Evolutionary conservation across 2,113 vertebrate genomes (phyloP).

Genomic region (Nicator chloris): DNA sequence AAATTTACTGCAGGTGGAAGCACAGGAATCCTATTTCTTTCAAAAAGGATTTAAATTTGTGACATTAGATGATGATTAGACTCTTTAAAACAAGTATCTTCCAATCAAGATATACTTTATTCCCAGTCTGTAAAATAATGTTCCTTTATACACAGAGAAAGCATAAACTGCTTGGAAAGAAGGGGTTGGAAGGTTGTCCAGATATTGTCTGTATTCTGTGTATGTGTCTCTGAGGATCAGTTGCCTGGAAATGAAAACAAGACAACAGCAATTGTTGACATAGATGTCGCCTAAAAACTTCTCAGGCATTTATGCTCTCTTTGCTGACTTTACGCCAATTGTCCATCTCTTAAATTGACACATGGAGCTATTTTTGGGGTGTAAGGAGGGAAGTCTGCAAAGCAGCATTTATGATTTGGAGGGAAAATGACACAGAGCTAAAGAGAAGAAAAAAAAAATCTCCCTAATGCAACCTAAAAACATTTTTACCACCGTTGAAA

Average conservation of each 20-base stretch:
- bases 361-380: not conserved
- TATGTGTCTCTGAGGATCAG: not conserved
- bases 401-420: not conserved
- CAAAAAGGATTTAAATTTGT: not conserved
- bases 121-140: not conserved
- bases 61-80: not conserved
- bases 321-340: not conserved
- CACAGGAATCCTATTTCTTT: not conserved
- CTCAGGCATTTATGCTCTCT: not conserved
- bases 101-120: not conserved
- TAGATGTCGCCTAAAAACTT: conserved; percentile 12
- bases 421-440: not conserved
- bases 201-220: not conserved
- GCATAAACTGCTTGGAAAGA: not conserved
- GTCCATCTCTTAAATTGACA: not conserved
- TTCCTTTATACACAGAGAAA: not conserved
- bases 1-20: not conserved
- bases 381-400: not conserved
- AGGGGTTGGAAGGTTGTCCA: not conserved
- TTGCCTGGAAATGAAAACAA: conserved; percentile 54
- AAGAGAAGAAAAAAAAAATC: not conserved
- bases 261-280: conserved; percentile 44
- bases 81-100: not conserved
- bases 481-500: not conserved
- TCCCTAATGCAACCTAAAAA: not conserved